phyloP scores from a whole-genome alignment of 2,797 vertebrate species.

The Onychomys arenicola region DNA sequence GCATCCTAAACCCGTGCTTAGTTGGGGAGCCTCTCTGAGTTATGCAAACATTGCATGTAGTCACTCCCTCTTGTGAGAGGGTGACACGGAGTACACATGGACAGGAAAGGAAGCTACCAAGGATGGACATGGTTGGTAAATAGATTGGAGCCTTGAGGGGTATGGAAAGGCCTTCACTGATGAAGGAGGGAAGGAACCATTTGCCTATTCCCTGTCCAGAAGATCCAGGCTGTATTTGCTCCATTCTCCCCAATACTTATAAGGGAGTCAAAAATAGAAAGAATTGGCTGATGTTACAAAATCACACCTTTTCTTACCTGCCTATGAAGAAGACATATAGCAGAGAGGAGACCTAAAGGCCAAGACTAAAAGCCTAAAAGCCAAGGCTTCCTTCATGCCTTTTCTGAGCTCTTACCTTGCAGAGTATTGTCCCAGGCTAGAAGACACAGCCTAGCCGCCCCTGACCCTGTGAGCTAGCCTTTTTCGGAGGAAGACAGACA shows the following conservation, averaged over 20 bases:
- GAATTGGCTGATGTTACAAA: background rate
- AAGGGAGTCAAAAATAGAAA: background rate
- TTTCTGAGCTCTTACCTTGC: background rate
- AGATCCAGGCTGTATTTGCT: background rate
- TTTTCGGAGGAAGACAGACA: background rate
- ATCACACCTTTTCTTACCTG: background rate
- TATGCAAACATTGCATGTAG: background rate
- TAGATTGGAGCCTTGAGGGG: background rate
- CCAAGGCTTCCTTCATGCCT: background rate
- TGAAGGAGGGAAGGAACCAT: background rate
- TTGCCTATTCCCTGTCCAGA: no score
- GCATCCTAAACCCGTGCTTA: background rate
- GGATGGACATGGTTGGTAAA: background rate
- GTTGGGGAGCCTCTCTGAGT: background rate
- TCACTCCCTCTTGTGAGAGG: background rate
- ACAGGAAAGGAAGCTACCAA: background rate
- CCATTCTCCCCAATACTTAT: background rate
- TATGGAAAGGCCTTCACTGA: background rate
- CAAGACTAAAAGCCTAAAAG: background rate
- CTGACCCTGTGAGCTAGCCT: background rate
- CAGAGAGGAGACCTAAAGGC: background rate
- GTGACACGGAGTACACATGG: background rate
- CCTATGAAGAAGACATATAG: background rate
- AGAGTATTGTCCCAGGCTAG: background rate
- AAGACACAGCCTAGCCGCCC: background rate